These are phyloP conservation scores for Ophion slaviceki DNA, from an alignment of 2,888 invertebrate genomes.

Conservation along the genomic window DNA sequence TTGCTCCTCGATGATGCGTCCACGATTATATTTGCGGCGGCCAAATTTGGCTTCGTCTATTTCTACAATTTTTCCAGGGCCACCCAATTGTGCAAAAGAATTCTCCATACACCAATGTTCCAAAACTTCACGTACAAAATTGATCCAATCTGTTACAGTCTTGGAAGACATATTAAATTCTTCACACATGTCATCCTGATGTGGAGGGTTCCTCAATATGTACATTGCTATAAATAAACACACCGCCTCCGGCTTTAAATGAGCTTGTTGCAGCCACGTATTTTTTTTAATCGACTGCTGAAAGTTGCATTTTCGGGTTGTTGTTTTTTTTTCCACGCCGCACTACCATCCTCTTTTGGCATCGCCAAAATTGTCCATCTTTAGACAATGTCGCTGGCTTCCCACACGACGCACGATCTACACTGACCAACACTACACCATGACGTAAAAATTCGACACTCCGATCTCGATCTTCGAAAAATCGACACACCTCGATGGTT, in stretches of 20 bases:
- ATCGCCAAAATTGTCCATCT: background rate
- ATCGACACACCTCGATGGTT: too few species aligned
- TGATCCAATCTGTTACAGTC: background rate
- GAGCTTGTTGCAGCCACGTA: background rate
- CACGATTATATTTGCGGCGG: slow-evolving; percentile 58
- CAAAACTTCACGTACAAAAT: background rate
- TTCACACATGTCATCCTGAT: background rate
- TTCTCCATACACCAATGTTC: background rate
- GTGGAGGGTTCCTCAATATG: background rate
- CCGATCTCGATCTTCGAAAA: too few species aligned
- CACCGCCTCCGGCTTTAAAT: background rate
- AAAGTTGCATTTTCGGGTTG: too few species aligned
- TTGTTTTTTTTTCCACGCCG: too few species aligned
- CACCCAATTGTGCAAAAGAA: slow-evolving; percentile 10
- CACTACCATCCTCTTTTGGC: too few species aligned
- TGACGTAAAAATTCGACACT: background rate
- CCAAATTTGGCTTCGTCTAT: slow-evolving; percentile 65
- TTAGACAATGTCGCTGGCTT: background rate
- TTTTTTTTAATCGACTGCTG: too few species aligned
- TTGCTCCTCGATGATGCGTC: slow-evolving; percentile 57
- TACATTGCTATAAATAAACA: too few species aligned
- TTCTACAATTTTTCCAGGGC: slow-evolving; percentile 39
- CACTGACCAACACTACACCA: background rate
- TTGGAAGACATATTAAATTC: background rate
- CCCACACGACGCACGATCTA: background rate